Base-by-base conservation (phyloP, 1,140 invertebrate genomes). In the Laodelphax striatellus region DNA sequence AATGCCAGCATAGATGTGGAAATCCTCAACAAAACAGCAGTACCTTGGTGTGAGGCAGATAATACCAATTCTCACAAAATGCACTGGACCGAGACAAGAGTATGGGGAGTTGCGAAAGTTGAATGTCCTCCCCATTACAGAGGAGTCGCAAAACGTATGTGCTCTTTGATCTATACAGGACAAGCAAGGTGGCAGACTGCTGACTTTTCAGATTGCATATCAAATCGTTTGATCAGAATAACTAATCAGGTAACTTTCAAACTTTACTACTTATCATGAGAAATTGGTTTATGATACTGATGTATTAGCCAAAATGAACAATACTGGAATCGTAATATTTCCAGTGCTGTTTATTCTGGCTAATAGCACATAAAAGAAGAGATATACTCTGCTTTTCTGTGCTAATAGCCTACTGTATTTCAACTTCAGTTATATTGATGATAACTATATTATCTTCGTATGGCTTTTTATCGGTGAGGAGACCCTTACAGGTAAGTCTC, bases 151-250 rank as follows among this genome's bases (percentile, higher is more conserved):
- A 62, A 50, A 0, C 58, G 67, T 8, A 21, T 63, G 11, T 68
- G 67, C 55, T 58, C 64, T n/a, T 58, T 68, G 22, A 58, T 62
- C 11, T 64, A 67, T 52, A 61, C 61, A 61, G 75, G 75, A 16
- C 75, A 75, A 11, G 81, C 79, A 31, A 80, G 85, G 1, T 90
- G 88, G 87, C 77, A 80, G 46, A 71, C 78, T 22, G 84, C 87
- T 4, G 85, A 90, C 69, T 89, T 88, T 67, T 86, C 85, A 1
- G 73, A 75, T 11, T 90, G 87, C 64, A 74, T 86, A 1, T 79
- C 82, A 9, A 79, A 85, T 64, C 77, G 81, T 1, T 70, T 90
- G 11, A 70, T 78, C 28, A 71, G 77, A 57, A 82, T 84, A 61
- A 82, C 82, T 65, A 79, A 82, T 66, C 78, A 82, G 68, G 84